phyloP scores from a whole-genome alignment of 2,113 vertebrate species.

The Puntigrus tetrazona region DNA sequence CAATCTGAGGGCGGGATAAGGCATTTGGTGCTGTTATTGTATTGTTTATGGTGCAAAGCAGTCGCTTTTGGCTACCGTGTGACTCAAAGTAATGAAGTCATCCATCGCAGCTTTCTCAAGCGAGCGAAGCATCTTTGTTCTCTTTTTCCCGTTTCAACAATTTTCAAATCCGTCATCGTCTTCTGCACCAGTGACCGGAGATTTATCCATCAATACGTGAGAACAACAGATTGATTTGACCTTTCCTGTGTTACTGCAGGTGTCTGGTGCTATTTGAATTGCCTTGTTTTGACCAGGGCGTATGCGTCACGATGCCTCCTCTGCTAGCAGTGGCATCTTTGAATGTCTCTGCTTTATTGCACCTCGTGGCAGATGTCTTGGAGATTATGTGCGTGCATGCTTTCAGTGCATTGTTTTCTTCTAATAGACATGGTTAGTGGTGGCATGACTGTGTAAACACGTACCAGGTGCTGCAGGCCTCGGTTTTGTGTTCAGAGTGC shows the following conservation, averaged over 20 bases:
- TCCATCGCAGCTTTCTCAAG: not conserved
- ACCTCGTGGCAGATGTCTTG: constrained; percentile 27
- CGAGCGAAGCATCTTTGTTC: not conserved
- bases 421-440: constrained; percentile 8
- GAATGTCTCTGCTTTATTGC: constrained; percentile 6
- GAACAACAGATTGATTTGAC: constrained; percentile 68
- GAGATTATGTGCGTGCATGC: constrained; percentile 24
- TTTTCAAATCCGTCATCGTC: constrained; percentile 27
- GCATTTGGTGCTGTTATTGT: constrained; percentile 35
- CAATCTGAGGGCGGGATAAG: constrained; percentile 26
- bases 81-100: constrained; percentile 9
- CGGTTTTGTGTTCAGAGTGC: constrained; percentile 14
- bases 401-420: constrained; percentile 40
- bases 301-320: not conserved
- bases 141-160: constrained; percentile 23
- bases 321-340: not conserved
- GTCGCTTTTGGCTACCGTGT: not conserved
- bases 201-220: constrained; percentile 68
- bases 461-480: not conserved
- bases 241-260: constrained; percentile 53
- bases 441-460: not conserved
- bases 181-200: constrained; percentile 60
- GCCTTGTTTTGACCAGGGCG: constrained; percentile 12
- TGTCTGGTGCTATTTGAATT: constrained; percentile 57
- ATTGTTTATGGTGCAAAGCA: constrained; percentile 24